phyloP scores from a whole-genome alignment of 2,888 invertebrate genomes.

The Coleophora deauratella region DNA sequence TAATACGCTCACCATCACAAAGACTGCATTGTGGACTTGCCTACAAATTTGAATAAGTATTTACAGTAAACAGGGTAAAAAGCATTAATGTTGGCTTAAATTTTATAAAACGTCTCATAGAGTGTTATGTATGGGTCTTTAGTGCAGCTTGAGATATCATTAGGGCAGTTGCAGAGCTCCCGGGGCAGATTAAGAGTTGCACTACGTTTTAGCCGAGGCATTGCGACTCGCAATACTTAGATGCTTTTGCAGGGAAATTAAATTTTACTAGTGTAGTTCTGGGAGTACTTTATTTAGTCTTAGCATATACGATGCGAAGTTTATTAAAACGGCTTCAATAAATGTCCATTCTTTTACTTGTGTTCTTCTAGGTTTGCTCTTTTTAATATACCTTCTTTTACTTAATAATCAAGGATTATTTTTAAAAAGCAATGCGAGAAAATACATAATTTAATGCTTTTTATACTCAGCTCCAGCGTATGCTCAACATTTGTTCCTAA shows the following conservation, averaged over 20 bases:
- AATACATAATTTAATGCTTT: neutral
- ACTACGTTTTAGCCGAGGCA: conserved; percentile 38
- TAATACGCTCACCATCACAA: conserved; percentile 54
- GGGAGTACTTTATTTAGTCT: neutral
- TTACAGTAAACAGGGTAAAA: conserved; percentile 64
- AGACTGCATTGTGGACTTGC: conserved; percentile 50
- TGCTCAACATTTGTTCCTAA: neutral
- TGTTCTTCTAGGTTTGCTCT: too few species aligned
- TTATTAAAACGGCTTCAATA: neutral
- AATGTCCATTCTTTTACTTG: neutral
- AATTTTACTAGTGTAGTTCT: neutral
- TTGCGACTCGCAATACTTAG: conserved; percentile 23
- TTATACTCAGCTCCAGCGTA: neutral
- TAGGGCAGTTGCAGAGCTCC: conserved; percentile 54
- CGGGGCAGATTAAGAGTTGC: conserved; percentile 59
- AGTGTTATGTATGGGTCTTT: conserved; percentile 71
- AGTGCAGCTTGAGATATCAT: conserved; percentile 69
- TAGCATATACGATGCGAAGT: neutral
- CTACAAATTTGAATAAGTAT: conserved; percentile 71
- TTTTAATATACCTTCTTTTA: too few species aligned
- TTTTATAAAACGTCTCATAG: conserved; percentile 72
- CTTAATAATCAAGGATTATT: too few species aligned
- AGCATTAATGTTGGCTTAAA: conserved; percentile 70
- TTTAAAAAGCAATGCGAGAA: too few species aligned
- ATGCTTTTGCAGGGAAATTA: conserved; percentile 13